phyloP scores from a whole-genome alignment of 2,888 invertebrate genomes.

The Melinaea menophilus region DNA sequence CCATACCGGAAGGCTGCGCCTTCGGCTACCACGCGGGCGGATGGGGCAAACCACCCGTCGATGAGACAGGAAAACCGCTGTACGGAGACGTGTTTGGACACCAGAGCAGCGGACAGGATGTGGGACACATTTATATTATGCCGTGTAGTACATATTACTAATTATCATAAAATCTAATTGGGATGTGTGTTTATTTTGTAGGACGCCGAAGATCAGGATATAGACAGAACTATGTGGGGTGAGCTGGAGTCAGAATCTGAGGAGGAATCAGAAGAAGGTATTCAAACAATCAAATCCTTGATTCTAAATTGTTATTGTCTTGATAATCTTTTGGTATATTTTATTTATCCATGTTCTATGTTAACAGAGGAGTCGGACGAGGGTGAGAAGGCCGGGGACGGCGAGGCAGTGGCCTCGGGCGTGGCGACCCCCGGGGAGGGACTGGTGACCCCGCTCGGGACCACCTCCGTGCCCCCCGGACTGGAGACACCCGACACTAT shows the following conservation, averaged over 20 bases:
- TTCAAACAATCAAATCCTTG: background rate
- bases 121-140: slow-evolving; percentile 50
- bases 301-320: too few relatives aligned
- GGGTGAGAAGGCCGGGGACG: slow-evolving; percentile 17
- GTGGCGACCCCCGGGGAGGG: slow-evolving; percentile 96
- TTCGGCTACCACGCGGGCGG: slow-evolving; percentile 99
- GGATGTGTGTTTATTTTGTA: slow-evolving; percentile 32
- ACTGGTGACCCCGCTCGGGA: slow-evolving; percentile 95
- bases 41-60: slow-evolving; percentile 99
- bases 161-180: background rate
- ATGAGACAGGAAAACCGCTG: slow-evolving; percentile 97
- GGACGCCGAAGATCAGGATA: slow-evolving; percentile 79
- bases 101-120: slow-evolving; percentile 83
- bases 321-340: too few relatives aligned
- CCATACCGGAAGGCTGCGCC: slow-evolving; percentile 97
- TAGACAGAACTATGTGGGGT: slow-evolving; percentile 97
- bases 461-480: slow-evolving; percentile 93
- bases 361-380: slow-evolving; percentile 35
- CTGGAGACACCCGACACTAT: slow-evolving; percentile 99
- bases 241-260: slow-evolving; percentile 96
- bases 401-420: slow-evolving; percentile 69
- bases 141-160: too few relatives aligned
- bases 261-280: slow-evolving; percentile 84
- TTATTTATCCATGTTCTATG: too few relatives aligned
- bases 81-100: slow-evolving; percentile 99